Evolutionary conservation across 2,888 invertebrate species (phyloP).

Genomic region (Cantharis flavilabris): DNA sequence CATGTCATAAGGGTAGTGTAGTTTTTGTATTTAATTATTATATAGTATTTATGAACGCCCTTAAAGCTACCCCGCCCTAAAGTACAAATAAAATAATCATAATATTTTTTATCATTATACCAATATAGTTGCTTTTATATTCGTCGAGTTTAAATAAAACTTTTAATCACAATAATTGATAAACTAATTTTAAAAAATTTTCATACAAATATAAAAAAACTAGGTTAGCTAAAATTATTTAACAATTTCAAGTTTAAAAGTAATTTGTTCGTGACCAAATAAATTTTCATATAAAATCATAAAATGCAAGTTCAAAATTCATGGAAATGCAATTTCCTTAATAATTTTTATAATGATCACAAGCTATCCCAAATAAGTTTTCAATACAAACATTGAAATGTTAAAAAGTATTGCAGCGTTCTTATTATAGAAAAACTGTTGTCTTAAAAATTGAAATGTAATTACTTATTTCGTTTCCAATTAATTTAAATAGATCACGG

Average conservation of each 20-base stretch:
- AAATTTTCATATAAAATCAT: background rate
- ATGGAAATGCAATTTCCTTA: background rate
- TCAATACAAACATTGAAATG: background rate
- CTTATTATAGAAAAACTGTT: background rate
- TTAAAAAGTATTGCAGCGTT: background rate
- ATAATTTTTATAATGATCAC: background rate
- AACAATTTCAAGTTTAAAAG: background rate
- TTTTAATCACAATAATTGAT: background rate
- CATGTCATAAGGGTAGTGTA: constrained; percentile 26
- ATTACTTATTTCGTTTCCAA: background rate
- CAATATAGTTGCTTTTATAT: background rate
- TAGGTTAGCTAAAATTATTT: background rate
- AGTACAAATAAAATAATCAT: background rate
- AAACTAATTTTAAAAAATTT: background rate
- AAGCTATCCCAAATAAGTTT: background rate
- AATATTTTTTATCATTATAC: background rate
- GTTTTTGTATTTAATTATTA: constrained; percentile 18
- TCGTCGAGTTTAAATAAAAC: background rate
- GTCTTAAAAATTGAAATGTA: background rate
- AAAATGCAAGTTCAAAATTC: background rate
- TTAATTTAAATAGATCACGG: background rate
- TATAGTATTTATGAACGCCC: background rate
- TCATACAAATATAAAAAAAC: background rate
- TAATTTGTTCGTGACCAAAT: background rate
- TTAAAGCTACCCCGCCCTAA: background rate